A percentile compares a stretch with the other conserved stretches of the same genome.
Conservation (phyloP, 2,113 vertebrate species). For the Manacus vitellinus region DNA sequence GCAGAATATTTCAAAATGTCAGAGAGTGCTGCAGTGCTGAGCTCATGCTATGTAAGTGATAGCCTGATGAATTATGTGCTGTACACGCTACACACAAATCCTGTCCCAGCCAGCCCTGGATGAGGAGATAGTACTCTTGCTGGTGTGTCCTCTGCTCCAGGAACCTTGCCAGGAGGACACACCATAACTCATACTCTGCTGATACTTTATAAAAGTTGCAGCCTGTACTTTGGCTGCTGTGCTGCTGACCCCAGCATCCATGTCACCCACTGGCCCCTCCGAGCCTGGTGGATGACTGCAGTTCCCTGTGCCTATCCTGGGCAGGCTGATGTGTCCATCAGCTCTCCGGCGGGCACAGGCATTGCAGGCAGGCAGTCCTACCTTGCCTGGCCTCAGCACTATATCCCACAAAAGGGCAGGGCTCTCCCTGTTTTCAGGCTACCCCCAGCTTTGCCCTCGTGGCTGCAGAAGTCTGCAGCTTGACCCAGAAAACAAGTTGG, state of each 20-base stretch:
- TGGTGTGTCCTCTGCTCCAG: conserved; percentile 49
- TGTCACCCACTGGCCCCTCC: neutral
- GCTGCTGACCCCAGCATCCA: conserved; percentile 48
- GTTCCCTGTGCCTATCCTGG: neutral
- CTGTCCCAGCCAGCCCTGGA: conserved; percentile 41
- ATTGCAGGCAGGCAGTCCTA: neutral
- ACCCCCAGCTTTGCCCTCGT: neutral
- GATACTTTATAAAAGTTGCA: conserved; percentile 61
- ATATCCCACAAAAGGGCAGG: neutral
- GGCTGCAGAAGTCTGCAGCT: neutral
- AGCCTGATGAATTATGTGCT: conserved; percentile 43
- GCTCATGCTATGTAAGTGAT: conserved; percentile 53
- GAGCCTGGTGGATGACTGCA: accelerated
- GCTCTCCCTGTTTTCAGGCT: neutral
- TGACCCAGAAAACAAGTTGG: neutral
- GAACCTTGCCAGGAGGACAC: conserved; percentile 49
- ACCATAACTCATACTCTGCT: conserved; percentile 58
- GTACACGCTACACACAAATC: conserved; percentile 54
- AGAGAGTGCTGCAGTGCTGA: conserved; percentile 54
- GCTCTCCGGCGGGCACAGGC: neutral
- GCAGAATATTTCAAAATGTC: conserved; percentile 37
- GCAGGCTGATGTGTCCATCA: neutral
- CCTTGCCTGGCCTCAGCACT: neutral
- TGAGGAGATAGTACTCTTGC: conserved; percentile 29
- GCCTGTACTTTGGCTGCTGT: neutral